Evolutionary conservation across 35 echinoderm and acorn worm species (phyloP).

Genomic region (Strongylocentrotus purpuratus): DNA sequence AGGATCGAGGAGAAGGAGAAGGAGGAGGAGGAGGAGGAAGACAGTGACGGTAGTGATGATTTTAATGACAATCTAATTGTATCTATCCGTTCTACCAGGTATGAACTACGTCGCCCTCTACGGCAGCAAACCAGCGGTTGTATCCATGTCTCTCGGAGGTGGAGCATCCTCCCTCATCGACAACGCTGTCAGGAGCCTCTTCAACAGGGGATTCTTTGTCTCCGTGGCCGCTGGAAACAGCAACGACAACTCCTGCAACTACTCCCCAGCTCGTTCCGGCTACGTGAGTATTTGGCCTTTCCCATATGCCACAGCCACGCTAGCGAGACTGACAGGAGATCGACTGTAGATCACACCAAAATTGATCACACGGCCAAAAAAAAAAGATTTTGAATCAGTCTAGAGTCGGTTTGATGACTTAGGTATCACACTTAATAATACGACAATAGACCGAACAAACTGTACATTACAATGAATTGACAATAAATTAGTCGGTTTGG

Average conservation of each 20-base stretch:
- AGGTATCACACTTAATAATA: too few species aligned
- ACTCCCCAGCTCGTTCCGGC: conserved; percentile 64
- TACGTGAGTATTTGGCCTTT: conserved; percentile 54
- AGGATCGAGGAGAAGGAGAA: background rate
- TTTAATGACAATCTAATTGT: background rate
- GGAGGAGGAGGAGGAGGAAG: background rate
- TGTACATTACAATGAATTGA: background rate
- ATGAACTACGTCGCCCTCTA: conserved; percentile 18
- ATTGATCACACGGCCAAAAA: background rate
- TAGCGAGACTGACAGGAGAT: background rate
- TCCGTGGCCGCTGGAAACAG: conserved; percentile 85
- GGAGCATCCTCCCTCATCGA: conserved; percentile 41
- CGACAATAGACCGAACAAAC: too few species aligned
- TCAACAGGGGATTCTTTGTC: conserved; percentile 45
- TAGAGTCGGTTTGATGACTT: too few species aligned
- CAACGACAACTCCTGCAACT: conserved; percentile 63
- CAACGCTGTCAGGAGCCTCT: conserved; percentile 41
- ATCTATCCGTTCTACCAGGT: background rate
- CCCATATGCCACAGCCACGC: background rate
- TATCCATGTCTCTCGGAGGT: conserved; percentile 86
- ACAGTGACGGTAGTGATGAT: background rate
- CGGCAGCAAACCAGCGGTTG: conserved; percentile 46
- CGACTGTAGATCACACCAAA: background rate
- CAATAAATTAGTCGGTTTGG: background rate
- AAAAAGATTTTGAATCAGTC: too few species aligned